Percentiles rank a stretch among this genome's conserved stretches.
phyloP scores from a whole-genome alignment of 2,888 invertebrate species.

The Dyspetes luteomarginatus region DNA sequence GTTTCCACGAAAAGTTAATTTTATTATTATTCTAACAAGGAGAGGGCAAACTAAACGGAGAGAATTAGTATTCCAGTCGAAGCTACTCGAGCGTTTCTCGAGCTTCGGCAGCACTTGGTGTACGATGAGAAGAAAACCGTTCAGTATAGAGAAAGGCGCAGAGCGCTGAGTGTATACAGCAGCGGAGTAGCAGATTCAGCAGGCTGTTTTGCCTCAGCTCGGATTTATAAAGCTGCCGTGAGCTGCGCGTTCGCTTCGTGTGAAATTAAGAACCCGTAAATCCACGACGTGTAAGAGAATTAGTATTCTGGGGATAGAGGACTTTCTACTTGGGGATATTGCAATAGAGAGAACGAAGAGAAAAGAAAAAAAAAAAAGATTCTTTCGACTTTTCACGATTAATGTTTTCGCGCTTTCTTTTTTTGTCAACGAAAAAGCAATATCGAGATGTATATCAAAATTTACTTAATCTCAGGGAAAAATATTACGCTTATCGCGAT shows the following conservation, averaged over 20 bases:
- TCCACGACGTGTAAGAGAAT: conserved; percentile 77
- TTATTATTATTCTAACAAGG: conserved; percentile 63
- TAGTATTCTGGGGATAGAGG: conserved; percentile 80
- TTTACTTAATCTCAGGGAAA: no score
- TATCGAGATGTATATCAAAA: background rate
- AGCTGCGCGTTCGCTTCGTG: conserved; percentile 53
- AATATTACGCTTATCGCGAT: no score
- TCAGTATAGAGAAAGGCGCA: conserved; percentile 38
- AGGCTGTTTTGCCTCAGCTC: conserved; percentile 47
- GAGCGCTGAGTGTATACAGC: conserved; percentile 2
- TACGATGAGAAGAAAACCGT: conserved; percentile 29
- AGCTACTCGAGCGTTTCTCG: conserved; percentile 73
- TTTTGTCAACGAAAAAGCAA: background rate
- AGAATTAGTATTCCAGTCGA: conserved; percentile 75
- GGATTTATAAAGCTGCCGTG: conserved; percentile 80
- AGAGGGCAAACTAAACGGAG: conserved; percentile 51
- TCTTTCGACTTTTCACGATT: conserved; percentile 27
- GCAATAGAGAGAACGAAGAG: conserved; percentile 9
- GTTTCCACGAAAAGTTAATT: conserved; percentile 18
- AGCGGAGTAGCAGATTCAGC: conserved; percentile 42
- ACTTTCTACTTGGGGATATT: conserved; percentile 70
- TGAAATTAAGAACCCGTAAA: conserved; percentile 82
- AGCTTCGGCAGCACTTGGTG: conserved; percentile 70
- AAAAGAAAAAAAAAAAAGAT: conserved; percentile 14
- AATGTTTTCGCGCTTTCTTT: conserved; percentile 26